These are phyloP conservation scores for Rhagonycha fulva DNA, from an alignment of 2,888 invertebrate genomes.

Conservation along the genomic window DNA sequence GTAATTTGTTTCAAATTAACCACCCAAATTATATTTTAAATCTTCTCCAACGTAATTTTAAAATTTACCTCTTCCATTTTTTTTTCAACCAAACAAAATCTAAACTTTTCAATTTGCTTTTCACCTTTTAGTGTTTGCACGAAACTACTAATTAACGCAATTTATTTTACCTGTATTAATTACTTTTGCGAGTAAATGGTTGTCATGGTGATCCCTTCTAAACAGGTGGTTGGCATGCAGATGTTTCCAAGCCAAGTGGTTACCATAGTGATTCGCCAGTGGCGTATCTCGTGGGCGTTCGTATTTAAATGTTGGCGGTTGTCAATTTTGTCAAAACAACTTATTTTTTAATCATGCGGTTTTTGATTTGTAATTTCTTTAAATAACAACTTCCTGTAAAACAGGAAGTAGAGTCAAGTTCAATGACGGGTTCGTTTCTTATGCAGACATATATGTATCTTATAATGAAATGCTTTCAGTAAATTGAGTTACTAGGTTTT, in stretches of 20 bases:
- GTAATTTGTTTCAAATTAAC: conserved; percentile 23
- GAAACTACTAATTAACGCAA: not conserved
- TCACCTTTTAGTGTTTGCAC: not conserved
- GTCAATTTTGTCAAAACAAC: too few species aligned
- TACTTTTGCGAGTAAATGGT: not conserved
- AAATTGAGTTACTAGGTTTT: too few species aligned
- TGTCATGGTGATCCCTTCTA: not conserved
- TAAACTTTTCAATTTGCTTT: not conserved
- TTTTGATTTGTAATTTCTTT: too few species aligned
- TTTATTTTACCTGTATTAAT: not conserved
- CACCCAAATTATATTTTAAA: not conserved
- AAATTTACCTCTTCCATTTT: not conserved
- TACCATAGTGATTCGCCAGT: not conserved
- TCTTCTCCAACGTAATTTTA: not conserved
- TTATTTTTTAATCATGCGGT: too few species aligned
- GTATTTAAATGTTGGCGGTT: too few species aligned
- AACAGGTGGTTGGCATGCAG: conserved; percentile 3
- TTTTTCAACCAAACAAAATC: not conserved
- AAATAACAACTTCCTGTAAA: too few species aligned
- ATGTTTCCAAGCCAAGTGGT: not conserved
- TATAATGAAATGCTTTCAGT: too few species aligned
- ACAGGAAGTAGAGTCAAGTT: too few species aligned
- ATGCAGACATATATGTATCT: too few species aligned
- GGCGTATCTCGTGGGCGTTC: not conserved
- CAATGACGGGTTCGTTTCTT: too few species aligned